These are phyloP conservation scores for Sandelia bainsii DNA, from an alignment of 2,797 vertebrate species.

Conservation along the genomic window DNA sequence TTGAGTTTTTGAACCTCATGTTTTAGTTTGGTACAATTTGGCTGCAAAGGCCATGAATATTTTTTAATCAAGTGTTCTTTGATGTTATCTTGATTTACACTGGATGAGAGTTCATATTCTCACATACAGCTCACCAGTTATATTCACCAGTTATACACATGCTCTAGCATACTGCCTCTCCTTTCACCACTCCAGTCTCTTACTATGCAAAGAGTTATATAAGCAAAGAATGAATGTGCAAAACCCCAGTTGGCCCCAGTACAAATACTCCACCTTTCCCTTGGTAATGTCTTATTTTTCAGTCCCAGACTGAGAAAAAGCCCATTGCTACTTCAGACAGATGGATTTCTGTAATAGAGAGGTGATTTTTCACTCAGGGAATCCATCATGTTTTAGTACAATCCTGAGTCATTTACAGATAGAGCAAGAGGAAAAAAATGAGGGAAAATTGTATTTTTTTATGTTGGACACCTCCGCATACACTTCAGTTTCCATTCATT, in stretches of 20 bases:
- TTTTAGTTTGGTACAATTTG: too few species aligned
- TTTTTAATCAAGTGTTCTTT: too few species aligned
- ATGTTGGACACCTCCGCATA: conserved; percentile 1
- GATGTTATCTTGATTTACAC: not conserved
- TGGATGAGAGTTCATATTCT: not conserved
- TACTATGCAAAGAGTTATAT: conserved; percentile 16
- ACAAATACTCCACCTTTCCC: conserved; percentile 15
- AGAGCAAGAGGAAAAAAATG: not conserved
- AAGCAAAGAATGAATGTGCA: conserved; percentile 35
- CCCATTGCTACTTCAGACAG: conserved; percentile 32
- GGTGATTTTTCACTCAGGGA: conserved; percentile 41
- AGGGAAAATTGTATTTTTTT: not conserved
- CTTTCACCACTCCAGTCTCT: conserved; percentile 1
- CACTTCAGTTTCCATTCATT: not conserved
- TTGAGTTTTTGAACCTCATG: too few species aligned
- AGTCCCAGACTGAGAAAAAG: conserved; percentile 29
- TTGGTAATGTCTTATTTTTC: conserved; percentile 26
- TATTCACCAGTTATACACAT: not conserved
- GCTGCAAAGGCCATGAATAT: too few species aligned
- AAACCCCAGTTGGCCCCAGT: conserved; percentile 20
- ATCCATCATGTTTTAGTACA: conserved; percentile 29
- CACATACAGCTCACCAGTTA: not conserved
- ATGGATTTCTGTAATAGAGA: conserved; percentile 43
- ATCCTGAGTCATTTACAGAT: conserved; percentile 26
- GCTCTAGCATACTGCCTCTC: not conserved